Evolutionary conservation across 2,888 invertebrate species (phyloP).

Genomic region (Callyntrura guangdongensis): DNA sequence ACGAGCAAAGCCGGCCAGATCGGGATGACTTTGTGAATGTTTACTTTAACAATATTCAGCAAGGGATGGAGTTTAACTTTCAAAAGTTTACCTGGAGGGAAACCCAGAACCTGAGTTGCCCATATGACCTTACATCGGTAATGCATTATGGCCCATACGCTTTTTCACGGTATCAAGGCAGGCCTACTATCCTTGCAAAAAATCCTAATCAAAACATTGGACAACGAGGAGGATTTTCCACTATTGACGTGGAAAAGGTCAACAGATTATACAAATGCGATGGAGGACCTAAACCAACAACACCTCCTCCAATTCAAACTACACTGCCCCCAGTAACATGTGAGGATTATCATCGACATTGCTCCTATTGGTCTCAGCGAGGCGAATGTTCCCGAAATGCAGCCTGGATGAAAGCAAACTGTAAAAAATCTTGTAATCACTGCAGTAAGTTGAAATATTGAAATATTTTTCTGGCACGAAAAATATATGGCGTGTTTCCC

Average conservation of each 20-base stretch:
- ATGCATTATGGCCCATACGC: slow-evolving; percentile 86
- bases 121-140: slow-evolving; percentile 86
- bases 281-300: slow-evolving; percentile 43
- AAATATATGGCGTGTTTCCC: not conserved
- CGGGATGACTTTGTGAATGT: slow-evolving; percentile 86
- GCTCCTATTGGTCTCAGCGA: slow-evolving; percentile 85
- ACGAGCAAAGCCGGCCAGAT: slow-evolving; percentile 87
- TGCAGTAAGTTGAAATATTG: slow-evolving; percentile 84
- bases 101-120: slow-evolving; percentile 85
- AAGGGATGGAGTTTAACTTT: slow-evolving; percentile 86
- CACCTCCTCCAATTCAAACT: slow-evolving; percentile 41
- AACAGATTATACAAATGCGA: slow-evolving; percentile 85
- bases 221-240: slow-evolving; percentile 85
- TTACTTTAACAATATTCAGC: slow-evolving; percentile 84
- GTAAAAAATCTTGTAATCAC: slow-evolving; percentile 85
- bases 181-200: slow-evolving; percentile 86
- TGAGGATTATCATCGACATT: slow-evolving; percentile 84
- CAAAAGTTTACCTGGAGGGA: slow-evolving; percentile 85
- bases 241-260: slow-evolving; percentile 85
- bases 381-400: slow-evolving; percentile 85
- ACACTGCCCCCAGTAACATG: slow-evolving; percentile 75
- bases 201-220: slow-evolving; percentile 85
- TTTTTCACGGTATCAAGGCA: slow-evolving; percentile 85
- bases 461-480: too few relatives aligned
- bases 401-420: slow-evolving; percentile 85